These are phyloP conservation scores for Apogon talboti DNA, from an alignment of 2,797 vertebrate genomes.

Conservation along the genomic window DNA sequence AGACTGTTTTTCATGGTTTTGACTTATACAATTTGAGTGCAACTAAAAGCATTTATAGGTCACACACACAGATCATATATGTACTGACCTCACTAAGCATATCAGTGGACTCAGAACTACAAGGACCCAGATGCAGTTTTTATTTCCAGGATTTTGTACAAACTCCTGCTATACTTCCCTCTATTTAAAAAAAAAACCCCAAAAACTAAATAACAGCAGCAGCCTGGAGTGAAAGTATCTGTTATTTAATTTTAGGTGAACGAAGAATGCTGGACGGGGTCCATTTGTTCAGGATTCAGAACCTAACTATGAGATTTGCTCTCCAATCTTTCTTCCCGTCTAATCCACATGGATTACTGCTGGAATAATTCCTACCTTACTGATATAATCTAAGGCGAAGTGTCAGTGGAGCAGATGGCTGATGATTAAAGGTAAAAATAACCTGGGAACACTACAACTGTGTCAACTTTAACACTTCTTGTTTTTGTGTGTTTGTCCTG, in stretches of 20 bases:
- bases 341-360: constrained; percentile 82
- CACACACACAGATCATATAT: background rate
- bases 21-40: constrained; percentile 22
- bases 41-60: constrained; percentile 1
- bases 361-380: constrained; percentile 69
- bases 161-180: background rate
- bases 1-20: constrained; percentile 16
- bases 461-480: constrained; percentile 6
- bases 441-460: constrained; percentile 11
- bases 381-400: constrained; percentile 70
- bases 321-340: constrained; percentile 56
- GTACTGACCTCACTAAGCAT: background rate
- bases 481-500: background rate
- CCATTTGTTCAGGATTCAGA: constrained; percentile 27
- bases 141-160: constrained; percentile 9
- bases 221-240: background rate
- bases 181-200: background rate
- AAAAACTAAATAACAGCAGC: background rate
- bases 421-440: constrained; percentile 43
- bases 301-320: constrained; percentile 59
- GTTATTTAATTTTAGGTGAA: background rate
- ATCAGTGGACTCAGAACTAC: no score
- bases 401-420: constrained; percentile 72
- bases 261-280: constrained; percentile 6
- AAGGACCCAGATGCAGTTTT: constrained; percentile 10